Conservation (phyloP, 2,113 vertebrate species). For the Sorex fumeus region DNA sequence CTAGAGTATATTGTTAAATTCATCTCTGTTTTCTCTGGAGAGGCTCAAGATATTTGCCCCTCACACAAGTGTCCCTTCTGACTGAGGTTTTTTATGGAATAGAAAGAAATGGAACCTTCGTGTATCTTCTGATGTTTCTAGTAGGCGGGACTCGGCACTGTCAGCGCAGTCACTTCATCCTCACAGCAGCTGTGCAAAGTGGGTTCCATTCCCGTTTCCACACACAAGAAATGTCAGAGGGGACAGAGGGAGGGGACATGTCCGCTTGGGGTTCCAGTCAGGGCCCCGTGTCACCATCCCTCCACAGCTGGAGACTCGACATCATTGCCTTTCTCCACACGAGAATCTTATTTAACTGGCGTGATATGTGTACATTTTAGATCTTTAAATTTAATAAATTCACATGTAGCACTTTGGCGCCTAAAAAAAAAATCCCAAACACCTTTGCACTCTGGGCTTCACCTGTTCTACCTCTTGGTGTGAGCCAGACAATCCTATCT, state of each 20-base stretch:
- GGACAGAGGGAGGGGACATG: neutral
- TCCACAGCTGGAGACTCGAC: neutral
- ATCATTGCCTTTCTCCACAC: conserved; percentile 5
- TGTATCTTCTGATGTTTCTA: neutral
- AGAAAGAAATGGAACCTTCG: neutral
- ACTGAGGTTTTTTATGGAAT: conserved; percentile 21
- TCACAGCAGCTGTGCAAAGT: neutral
- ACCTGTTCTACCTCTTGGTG: conserved; percentile 28
- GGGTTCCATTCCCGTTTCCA: conserved; percentile 5
- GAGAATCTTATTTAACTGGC: conserved; percentile 37
- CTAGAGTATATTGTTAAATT: neutral
- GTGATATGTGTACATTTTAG: conserved; percentile 36
- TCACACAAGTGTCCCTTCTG: conserved; percentile 54
- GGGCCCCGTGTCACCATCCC: neutral
- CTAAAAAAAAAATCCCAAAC: conserved; percentile 16
- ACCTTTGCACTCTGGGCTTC: conserved; percentile 15
- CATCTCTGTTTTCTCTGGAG: conserved; percentile 12
- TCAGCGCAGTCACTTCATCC: conserved; percentile 26
- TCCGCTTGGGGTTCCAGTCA: neutral
- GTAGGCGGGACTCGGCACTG: neutral
- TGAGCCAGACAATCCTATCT: neutral
- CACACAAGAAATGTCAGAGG: neutral
- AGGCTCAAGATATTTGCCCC: conserved; percentile 19
- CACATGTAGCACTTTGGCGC: conserved; percentile 28
- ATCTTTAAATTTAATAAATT: conserved; percentile 25